Evolutionary conservation across 2,113 vertebrate species (phyloP), one percentile per base, ranked within the genome.

Genomic region (Podarcis raffonei): DNA sequence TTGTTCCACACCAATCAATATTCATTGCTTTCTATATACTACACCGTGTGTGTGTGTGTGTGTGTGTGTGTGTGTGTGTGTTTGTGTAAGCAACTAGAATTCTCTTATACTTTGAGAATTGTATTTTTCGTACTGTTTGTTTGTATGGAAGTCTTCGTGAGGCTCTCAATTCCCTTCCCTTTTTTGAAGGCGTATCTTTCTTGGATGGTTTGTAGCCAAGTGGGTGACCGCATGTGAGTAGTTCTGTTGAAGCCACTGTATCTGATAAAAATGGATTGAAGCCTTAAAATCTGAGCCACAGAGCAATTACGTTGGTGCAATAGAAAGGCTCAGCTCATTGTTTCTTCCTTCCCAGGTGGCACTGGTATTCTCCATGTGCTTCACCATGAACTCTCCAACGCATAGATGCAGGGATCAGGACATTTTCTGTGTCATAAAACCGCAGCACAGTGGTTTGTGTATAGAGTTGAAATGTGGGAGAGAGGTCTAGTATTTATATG

Each of bases 1-100:
- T 90, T 94, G 86, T 91, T 94, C 88, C 87, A 86, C 86, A 90
- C 72, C 18, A 81, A 68, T 88, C 89, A 92, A 76, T 12, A 53
- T 76, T 87, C 68, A 59, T 42, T 0, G 0, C 16, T 35, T 84
- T 83, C 79, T 79, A 69, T 62, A 69, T 48, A 62, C 1, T 25
- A 42, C 87, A 84, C 93, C 94, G 81, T 81, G 68, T 90, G 68
- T 35, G 53, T 32, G 71, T 82, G 35, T 42, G 72, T 88, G 78
- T 30, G 25, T 22, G 86, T 90, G 88, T 11, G 48, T 48, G 42
- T 42, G 83, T 81, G 39, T 39, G 39, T 39, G 37, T 39, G 37
- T 39, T 85, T 37, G 90, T 90, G 88, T 1, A 0, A 6, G 20
- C 27, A 81, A 37, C n/a, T 16, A 72, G 81, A 84, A 75, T 68